Percentiles rank a stretch among this genome's conserved stretches.
These are phyloP conservation scores for Druon quercuslanigerum DNA, from an alignment of 1,140 invertebrate genomes.

Conservation along the genomic window DNA sequence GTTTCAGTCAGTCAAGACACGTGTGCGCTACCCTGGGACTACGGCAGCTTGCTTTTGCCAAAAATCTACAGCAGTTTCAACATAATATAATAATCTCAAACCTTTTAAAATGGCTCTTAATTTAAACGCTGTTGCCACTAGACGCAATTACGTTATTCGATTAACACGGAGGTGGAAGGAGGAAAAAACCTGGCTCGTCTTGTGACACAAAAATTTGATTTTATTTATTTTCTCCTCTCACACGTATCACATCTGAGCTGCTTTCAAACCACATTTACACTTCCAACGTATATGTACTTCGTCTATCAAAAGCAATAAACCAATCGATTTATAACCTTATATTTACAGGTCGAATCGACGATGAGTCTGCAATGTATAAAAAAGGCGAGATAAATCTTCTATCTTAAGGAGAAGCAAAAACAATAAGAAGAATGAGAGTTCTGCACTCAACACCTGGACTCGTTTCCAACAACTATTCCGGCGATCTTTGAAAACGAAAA, in stretches of 20 bases:
- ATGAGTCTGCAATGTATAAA: constrained; percentile 18
- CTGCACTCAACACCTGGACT: not conserved
- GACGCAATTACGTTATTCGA: constrained; percentile 26
- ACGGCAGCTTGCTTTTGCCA: not conserved
- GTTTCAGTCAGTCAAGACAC: constrained; percentile 47
- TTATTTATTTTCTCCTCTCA: not conserved
- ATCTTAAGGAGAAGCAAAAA: constrained; percentile 13
- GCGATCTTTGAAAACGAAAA: not conserved
- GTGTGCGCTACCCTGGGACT: constrained; percentile 13
- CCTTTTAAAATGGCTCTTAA: not conserved
- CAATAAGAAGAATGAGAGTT: not conserved
- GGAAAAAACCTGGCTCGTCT: not conserved
- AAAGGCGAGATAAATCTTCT: constrained; percentile 10
- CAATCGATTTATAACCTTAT: constrained; percentile 9
- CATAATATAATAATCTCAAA: constrained; percentile 4
- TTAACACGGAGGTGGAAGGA: constrained; percentile 31
- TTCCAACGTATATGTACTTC: not conserved
- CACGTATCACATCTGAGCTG: not conserved
- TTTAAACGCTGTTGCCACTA: constrained; percentile 11
- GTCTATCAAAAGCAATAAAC: constrained; percentile 7
- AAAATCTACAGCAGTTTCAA: constrained; percentile 32
- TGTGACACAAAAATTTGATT: not conserved
- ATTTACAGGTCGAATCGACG: constrained; percentile 24
- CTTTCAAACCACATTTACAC: constrained; percentile 5
- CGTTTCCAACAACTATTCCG: not conserved